Conservation (phyloP, 2,113 vertebrate genomes). For the Cettia cetti region DNA sequence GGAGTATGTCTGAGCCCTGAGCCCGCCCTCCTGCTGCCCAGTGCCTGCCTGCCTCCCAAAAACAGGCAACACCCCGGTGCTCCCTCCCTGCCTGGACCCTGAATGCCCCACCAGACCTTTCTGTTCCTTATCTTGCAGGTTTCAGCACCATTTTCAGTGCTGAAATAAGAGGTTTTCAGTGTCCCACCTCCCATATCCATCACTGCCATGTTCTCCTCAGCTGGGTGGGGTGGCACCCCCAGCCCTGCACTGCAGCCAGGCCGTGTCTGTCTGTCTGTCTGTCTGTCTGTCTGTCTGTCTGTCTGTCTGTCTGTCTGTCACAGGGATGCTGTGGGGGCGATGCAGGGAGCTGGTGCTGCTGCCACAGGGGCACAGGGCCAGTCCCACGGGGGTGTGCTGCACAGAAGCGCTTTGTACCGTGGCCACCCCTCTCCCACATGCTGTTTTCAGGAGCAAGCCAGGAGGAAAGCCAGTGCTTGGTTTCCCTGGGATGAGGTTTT, state of each 20-base stretch:
- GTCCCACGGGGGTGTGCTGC: background rate
- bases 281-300: background rate
- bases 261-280: background rate
- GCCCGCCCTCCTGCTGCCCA: background rate
- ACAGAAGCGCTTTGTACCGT: background rate
- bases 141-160: background rate
- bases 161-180: background rate
- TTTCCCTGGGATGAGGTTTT: background rate
- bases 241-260: accelerated
- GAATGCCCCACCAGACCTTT: background rate
- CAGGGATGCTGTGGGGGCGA: background rate
- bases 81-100: background rate
- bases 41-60: background rate
- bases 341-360: background rate
- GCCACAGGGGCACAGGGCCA: background rate
- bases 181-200: accelerated
- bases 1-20: slow-evolving; percentile 88
- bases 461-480: background rate
- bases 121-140: background rate
- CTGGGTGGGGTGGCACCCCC: accelerated
- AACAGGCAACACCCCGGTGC: accelerated
- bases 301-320: background rate
- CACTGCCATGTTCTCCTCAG: background rate
- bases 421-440: background rate
- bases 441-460: background rate